phyloP scores from a whole-genome alignment of 1,140 invertebrate species.

The Hyles euphorbiae region DNA sequence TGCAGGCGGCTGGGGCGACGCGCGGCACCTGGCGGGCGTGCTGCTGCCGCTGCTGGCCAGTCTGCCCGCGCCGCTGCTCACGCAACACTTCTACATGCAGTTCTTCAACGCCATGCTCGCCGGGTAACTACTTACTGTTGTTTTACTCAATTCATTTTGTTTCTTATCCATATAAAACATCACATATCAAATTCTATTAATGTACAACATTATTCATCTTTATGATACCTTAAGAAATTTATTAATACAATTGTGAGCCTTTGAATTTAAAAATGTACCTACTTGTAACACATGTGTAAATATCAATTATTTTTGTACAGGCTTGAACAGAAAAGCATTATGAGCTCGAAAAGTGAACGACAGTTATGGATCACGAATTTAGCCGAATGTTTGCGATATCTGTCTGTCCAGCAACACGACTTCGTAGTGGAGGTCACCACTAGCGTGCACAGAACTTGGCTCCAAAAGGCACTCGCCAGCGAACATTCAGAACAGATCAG shows the following conservation, averaged over 20 bases:
- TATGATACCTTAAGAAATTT: too few relatives aligned
- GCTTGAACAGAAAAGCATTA: conserved; percentile 38
- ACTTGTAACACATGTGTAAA: not conserved
- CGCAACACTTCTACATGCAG: conserved; percentile 31
- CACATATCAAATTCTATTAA: too few relatives aligned
- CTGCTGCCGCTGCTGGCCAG: conserved; percentile 36
- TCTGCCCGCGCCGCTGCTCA: conserved; percentile 34
- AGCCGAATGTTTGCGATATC: conserved; percentile 40
- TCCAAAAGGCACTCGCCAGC: conserved; percentile 23
- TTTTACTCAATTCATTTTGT: not conserved
- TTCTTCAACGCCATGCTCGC: conserved; percentile 38
- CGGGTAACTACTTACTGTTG: conserved; percentile 29
- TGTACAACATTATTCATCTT: too few relatives aligned
- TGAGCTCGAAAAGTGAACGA: conserved; percentile 46
- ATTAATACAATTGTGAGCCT: too few relatives aligned
- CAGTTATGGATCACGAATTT: conserved; percentile 42
- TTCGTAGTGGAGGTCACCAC: conserved; percentile 31
- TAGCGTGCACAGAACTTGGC: conserved; percentile 41
- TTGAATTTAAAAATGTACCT: too few relatives aligned
- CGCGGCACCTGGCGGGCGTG: conserved; percentile 24
- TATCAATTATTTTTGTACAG: conserved; percentile 22
- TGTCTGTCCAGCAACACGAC: conserved; percentile 30
- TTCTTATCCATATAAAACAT: not conserved
- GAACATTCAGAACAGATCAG: conserved; percentile 13
- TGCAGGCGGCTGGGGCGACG: conserved; percentile 45